Evolutionary conservation across 2,888 invertebrate species (phyloP), one percentile per base, ranked within the genome.

Genomic region (Philereme transversata): DNA sequence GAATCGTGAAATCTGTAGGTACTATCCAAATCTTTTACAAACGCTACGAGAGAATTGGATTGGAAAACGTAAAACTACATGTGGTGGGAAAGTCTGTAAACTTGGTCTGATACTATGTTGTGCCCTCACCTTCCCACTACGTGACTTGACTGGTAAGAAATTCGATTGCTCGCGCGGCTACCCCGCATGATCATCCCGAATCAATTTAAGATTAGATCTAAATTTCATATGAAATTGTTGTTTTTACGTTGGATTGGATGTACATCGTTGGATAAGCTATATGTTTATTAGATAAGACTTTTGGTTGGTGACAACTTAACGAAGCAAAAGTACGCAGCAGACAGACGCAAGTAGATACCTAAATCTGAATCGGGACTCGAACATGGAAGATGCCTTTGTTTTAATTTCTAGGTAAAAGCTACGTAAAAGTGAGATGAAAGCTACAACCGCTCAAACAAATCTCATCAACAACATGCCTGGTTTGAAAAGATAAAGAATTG

Each of bases 161-260:
- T 79, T 79, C 83, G 79, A 85, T 84, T 79, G 79, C 75, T 71
- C 74, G 80, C 77, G 75, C 74, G 79, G 76, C 71, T 77, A 76
- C 72, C 69, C 71, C 73, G 67, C 67, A 72, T 75, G 78, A 84
- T 83, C 81, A 79, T 78, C 79, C 76, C 73, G 76, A 83, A 87
- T 87, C 87, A 82, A 87, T 87, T 86, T 84, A 68, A 86, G 84
- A 87, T 87, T 85, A 84, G 77, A 85, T 86, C 83, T 81, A 81
- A 85, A 83, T 83, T 83, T 83, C 76, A 82, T 80, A 82, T 75
- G 71, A 76, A 72, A 76, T 73, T 69, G 62, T 69, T 71, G 60
- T 51, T 44, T 62, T 67, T 69, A 63, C 46, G 50, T 35, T 36
- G 44, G 8, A 41, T 55, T 36, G 44, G 8, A 41, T 55, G 44